These are phyloP conservation scores for Phrynocephalus guinanensis DNA, from an alignment of 2,797 vertebrate species.

Conservation along the genomic window DNA sequence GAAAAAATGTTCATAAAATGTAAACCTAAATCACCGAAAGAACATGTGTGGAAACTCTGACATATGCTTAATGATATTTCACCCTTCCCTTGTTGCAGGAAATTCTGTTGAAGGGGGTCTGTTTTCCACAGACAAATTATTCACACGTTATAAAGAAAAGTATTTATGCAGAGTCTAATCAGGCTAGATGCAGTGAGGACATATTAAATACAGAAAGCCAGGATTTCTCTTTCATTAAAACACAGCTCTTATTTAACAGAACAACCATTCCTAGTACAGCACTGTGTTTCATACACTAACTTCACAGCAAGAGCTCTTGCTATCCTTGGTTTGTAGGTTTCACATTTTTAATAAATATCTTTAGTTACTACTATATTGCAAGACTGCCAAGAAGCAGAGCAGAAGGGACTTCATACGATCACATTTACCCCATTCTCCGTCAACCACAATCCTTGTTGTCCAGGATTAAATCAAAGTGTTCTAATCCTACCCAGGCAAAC, in stretches of 20 bases:
- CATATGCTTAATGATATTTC: constrained; percentile 48
- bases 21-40: constrained; percentile 28
- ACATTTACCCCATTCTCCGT: no score
- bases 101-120: constrained; percentile 46
- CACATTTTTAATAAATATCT: no score
- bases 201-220: not conserved
- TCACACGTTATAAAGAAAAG: constrained; percentile 44
- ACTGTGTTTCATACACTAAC: not conserved
- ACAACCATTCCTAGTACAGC: not conserved
- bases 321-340: not conserved
- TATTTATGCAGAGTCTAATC: constrained; percentile 14
- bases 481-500: no score
- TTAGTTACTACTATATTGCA: no score
- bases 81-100: constrained; percentile 43
- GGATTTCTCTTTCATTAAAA: not conserved
- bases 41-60: constrained; percentile 57
- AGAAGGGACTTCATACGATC: no score
- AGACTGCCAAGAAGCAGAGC: no score
- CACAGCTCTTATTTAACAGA: not conserved
- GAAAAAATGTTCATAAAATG: constrained; percentile 21
- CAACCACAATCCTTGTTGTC: no score
- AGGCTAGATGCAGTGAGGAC: not conserved
- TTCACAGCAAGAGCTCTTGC: not conserved
- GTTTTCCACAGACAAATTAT: constrained; percentile 55
- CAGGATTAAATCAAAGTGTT: no score